Conservation (phyloP, 23 tunicate species). For the Halocynthia roretzi region DNA sequence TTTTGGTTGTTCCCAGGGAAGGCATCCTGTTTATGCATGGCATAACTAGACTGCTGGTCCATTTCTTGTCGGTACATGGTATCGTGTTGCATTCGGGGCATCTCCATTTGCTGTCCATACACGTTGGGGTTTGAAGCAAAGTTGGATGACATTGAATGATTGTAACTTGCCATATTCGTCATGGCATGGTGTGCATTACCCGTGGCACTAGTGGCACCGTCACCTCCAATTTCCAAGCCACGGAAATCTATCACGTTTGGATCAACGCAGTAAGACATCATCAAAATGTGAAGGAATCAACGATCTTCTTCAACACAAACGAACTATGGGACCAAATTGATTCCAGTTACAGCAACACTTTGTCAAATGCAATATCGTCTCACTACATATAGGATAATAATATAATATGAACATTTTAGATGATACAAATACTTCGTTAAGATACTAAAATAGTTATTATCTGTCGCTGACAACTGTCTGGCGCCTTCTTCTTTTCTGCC, state of each 20-base stretch:
- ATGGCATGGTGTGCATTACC: background rate
- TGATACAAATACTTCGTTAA: no score
- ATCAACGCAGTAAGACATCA: conserved; percentile 16
- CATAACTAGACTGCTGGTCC: conserved; percentile 1
- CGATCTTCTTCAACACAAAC: no score
- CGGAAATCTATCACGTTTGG: conserved; percentile 19
- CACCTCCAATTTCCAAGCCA: conserved; percentile 20
- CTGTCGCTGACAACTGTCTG: no score
- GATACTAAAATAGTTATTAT: no score
- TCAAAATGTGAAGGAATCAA: background rate
- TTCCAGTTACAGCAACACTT: no score
- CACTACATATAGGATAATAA: no score
- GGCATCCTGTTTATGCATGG: background rate
- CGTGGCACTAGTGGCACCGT: background rate
- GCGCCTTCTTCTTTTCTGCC: no score
- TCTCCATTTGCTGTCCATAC: background rate
- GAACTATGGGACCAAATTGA: no score
- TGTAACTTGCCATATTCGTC: background rate
- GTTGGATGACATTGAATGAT: background rate
- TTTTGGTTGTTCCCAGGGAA: background rate
- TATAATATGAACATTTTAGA: no score
- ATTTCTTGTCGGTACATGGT: background rate
- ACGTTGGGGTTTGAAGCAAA: background rate
- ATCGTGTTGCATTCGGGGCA: background rate
- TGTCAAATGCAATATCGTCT: no score